A percentile compares a stretch with the other conserved stretches of the same genome.
Conservation (phyloP, 2,113 vertebrate genomes). For the Chamaea fasciata region DNA sequence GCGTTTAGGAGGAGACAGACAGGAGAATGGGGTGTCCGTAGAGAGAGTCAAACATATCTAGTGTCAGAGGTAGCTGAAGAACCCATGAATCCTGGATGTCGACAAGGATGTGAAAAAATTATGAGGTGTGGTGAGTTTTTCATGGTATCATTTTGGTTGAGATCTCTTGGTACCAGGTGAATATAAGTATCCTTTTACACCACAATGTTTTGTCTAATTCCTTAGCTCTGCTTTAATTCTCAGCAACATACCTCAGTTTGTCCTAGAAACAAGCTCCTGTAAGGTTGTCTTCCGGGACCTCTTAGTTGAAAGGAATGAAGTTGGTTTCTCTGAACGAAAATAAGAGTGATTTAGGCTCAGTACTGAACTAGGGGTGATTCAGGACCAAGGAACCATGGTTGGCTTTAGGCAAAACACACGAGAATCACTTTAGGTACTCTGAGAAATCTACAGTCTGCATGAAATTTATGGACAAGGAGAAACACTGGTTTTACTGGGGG, state of each 20-base stretch:
- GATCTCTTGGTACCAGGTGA: not conserved
- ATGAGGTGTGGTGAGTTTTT: not conserved
- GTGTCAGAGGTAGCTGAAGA: not conserved
- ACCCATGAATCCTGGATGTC: not conserved
- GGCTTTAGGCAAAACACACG: not conserved
- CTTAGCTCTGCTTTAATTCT: not conserved
- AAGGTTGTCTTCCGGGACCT: not conserved
- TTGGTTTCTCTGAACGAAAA: not conserved
- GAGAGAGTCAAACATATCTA: not conserved
- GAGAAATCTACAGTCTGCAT: not conserved
- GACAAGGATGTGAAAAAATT: not conserved
- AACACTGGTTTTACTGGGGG: not conserved
- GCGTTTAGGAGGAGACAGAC: not conserved
- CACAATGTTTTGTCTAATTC: not conserved
- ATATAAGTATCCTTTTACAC: not conserved
- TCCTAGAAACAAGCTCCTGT: not conserved
- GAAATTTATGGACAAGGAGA: not conserved
- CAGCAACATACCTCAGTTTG: not conserved
- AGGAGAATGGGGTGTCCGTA: not conserved
- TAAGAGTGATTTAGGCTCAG: fast-evolving
- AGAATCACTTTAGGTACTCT: not conserved
- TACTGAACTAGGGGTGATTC: not conserved
- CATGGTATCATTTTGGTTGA: not conserved
- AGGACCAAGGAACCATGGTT: not conserved
- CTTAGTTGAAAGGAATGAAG: not conserved